Percentiles rank a stretch among this genome's conserved stretches.
Conservation (phyloP, 2,113 vertebrate genomes). For the Corythornis cristatus region DNA sequence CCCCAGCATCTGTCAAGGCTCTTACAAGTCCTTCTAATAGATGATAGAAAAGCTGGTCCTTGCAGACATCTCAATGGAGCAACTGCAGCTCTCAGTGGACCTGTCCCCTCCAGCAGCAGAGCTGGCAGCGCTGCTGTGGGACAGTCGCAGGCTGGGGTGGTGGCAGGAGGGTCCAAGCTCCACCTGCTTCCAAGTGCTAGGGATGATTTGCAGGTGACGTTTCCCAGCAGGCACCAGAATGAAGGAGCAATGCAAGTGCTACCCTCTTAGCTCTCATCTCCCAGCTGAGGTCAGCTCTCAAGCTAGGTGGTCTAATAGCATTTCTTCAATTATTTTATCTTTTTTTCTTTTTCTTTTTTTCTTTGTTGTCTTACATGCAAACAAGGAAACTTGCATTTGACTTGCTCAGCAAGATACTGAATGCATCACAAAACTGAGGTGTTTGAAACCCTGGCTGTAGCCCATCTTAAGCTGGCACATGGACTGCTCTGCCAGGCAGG, state of each 20-base stretch:
- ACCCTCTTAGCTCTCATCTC: neutral
- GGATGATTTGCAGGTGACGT: neutral
- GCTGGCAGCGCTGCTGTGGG: neutral
- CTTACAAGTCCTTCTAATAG: neutral
- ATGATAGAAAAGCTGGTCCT: neutral
- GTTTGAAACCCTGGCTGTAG: neutral
- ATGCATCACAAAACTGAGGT: neutral
- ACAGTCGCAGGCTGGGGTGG: accelerated
- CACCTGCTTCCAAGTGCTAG: neutral
- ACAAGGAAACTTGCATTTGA: neutral
- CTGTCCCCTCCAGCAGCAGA: neutral
- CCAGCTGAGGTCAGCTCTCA: neutral
- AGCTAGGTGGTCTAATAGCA: neutral
- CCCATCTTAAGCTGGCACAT: neutral
- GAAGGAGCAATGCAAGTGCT: neutral
- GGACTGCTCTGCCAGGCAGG: neutral
- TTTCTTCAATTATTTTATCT: neutral
- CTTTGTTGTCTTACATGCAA: neutral
- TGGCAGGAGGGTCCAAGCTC: neutral
- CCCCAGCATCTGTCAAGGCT: neutral
- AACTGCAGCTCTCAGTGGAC: neutral
- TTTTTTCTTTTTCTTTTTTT: neutral
- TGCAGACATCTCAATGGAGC: neutral
- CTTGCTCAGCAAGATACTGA: neutral
- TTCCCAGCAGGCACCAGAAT: neutral